Base-by-base conservation (phyloP, 2,797 vertebrate species). In the Alosa sapidissima region DNA sequence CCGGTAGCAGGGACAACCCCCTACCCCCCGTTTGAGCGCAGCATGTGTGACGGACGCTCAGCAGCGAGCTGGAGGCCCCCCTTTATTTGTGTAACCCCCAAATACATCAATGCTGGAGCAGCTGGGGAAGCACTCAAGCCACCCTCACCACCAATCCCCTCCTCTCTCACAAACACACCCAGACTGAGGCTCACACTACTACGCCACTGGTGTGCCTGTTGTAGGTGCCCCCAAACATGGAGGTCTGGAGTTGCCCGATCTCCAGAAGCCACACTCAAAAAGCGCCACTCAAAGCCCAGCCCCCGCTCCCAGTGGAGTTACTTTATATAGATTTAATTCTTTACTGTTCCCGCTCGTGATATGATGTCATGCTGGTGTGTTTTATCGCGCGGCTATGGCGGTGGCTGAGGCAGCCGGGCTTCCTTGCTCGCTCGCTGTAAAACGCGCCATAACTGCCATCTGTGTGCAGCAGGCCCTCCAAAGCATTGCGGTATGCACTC, bases 81-180 rank as follows among this genome's bases (percentile, higher is more conserved):
- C 86, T 90, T 85, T 90, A 83, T 91, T 89, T 88, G 88, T 88
- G 60, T 90, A 84, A 82, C 88, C 85, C 90, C 88, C 72, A 87
- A 92, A 85, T 82, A 90, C 85, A 84, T 85, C 87, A 83, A 90
- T 89, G 89, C 87, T 86, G 7, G 24, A 87, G 83, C 91, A 92
- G 91, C 92, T 94, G 92, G 89, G 91, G 90, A 93, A 92, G 0
- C 45, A 68, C 86, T 93, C 72, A 78, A 41, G 58, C 36, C 68
- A 47, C 41, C 1, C 55, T 58, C 68, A 6, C 68, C 33, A 41
- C 41, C 91, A 78, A 82, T 78, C 45, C 21, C 60, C 54, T 36
- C 86, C 84, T 13, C 11, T 14, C 62, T 33, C 72, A 78, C 36
- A 78, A 78, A 45, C 41, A 81, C 88, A 91, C 90, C 82, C 82